Evolutionary conservation across 2,888 invertebrate genomes (phyloP).

Genomic region (Caenorhabditis zanzibari): DNA sequence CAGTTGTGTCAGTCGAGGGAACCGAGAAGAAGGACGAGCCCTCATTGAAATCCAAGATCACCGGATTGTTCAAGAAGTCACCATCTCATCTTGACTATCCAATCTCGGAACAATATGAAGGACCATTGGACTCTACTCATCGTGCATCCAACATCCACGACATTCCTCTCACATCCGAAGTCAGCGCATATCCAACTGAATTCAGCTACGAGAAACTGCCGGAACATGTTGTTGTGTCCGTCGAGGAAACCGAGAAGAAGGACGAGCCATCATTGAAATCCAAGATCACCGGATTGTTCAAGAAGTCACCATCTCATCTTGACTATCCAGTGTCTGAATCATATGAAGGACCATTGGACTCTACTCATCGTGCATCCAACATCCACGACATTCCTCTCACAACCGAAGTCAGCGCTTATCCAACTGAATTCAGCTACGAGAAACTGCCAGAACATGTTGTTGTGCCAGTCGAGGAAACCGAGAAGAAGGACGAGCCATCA

Average conservation of each 20-base stretch:
- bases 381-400: constrained; percentile 29
- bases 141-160: no score
- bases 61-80: no score
- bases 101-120: no score
- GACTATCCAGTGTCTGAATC: constrained; percentile 67
- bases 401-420: constrained; percentile 7
- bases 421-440: constrained; percentile 32
- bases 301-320: constrained; percentile 45
- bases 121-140: no score
- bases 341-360: constrained; percentile 64
- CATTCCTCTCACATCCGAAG: not conserved
- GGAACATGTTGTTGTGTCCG: not conserved
- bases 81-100: no score
- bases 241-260: constrained; percentile 40
- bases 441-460: constrained; percentile 19
- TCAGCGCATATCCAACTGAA: no score
- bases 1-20: no score
- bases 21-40: no score
- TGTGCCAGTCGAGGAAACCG: not conserved
- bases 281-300: constrained; percentile 55
- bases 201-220: not conserved
- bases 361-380: constrained; percentile 50
- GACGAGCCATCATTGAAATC: constrained; percentile 21
- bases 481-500: no score
- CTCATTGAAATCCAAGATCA: no score